Evolutionary conservation across 1,140 invertebrate genomes (phyloP).

Genomic region (Lasioglossum albipes): DNA sequence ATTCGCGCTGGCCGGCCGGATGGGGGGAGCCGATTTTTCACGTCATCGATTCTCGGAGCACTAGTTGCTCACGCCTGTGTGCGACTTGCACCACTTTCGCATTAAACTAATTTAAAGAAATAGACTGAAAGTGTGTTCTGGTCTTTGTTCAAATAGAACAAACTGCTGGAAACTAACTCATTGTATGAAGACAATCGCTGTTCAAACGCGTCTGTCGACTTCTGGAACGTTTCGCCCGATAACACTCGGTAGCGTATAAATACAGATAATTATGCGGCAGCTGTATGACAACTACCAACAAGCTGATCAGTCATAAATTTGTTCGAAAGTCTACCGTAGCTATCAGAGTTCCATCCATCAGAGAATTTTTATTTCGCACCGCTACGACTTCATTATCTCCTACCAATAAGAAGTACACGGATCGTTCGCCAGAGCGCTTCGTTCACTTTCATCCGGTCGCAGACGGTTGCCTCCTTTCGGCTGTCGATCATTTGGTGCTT

Average conservation of each 20-base stretch:
- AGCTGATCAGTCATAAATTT: neutral
- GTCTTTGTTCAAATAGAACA: too few species aligned
- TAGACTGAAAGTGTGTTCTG: too few species aligned
- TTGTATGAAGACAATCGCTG: neutral
- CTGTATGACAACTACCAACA: neutral
- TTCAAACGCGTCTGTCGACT: neutral
- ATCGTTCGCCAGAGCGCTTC: conserved; percentile 48
- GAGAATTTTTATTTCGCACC: neutral
- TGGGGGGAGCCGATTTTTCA: too few species aligned
- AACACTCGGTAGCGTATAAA: conserved; percentile 8
- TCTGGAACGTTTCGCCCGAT: neutral
- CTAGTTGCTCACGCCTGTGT: too few species aligned
- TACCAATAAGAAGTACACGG: conserved; percentile 42
- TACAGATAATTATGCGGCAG: neutral
- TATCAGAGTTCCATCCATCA: neutral
- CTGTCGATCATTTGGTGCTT: conserved; percentile 12
- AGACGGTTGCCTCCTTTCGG: conserved; percentile 38
- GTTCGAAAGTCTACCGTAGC: neutral
- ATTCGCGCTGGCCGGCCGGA: too few species aligned
- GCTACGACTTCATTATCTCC: conserved; percentile 44
- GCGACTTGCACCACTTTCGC: too few species aligned
- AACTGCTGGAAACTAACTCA: neutral
- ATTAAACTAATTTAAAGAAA: too few species aligned
- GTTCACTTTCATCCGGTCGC: conserved; percentile 21
- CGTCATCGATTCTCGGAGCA: too few species aligned